Base-by-base conservation (phyloP, 2,888 invertebrate species). In the Smittia sp. region DNA sequence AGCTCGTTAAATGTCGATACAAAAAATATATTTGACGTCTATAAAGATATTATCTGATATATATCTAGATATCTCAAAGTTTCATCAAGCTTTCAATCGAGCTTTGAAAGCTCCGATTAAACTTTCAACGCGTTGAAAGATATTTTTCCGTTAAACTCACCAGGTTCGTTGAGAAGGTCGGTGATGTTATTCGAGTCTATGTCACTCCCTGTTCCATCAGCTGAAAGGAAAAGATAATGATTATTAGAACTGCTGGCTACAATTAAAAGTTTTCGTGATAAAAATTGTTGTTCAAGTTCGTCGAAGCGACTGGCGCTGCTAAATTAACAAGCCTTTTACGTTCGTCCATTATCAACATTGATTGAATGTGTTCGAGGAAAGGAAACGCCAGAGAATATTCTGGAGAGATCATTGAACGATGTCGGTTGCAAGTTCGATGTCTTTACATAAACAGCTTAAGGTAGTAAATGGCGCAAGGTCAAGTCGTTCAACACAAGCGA, bases 201-300 rank as follows among this genome's bases (percentile, higher is more conserved):
- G 74, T 72, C 72, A 72, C 72, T 62, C 72, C 72, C 72, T n/a
- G 25, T 20, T 46, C 72, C 72, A 38, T 72, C 72, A 54, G 62
- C 72, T 72, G 62, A 22, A 62, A 72, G 9, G 32, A 32, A 62
- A 3, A 13, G 20, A 24, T 18, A 62, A 18, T 20, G 20, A 18
- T 46, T 46, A 46, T 32, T 32, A 32, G 9, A 32, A 32, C 9
- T 32, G 3, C 32, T 9, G 9, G 32, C 9, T 32, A n/a, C 32
- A 32, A 32, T 32, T 32, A 32, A 32, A 32, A 6, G 32, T 38
- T 38, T 38, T 11, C 6, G 38, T 11, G 7, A 9, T 38, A 38
- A 38, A 38, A 38, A 6, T 38, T 38, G 7, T 38, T 38, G 38
- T 38, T 38, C 11, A 38, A 9, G 38, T 11, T n/a, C n/a, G n/a